phyloP scores from a whole-genome alignment of 2,888 invertebrate genomes.

The Chrysolina oricalcia region DNA sequence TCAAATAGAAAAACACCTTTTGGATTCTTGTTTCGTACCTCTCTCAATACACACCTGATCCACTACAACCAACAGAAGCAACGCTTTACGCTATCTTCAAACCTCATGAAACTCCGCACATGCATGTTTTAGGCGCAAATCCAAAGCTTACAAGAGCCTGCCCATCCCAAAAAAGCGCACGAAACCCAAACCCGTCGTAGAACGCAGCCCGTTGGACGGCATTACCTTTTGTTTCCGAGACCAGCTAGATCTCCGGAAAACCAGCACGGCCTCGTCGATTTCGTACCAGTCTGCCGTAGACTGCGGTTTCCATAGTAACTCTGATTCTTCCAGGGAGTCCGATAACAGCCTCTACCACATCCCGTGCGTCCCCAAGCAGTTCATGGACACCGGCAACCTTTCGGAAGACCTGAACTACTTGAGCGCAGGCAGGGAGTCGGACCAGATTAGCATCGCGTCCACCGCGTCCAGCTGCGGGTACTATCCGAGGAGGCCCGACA shows the following conservation, averaged over 20 bases:
- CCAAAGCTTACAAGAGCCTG: conserved; percentile 68
- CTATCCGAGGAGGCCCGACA: conserved; percentile 73
- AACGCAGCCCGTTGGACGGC: conserved; percentile 65
- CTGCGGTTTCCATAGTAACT: conserved; percentile 60
- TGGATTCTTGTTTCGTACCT: too few species aligned
- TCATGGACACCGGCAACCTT: conserved; percentile 75
- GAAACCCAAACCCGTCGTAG: conserved; percentile 61
- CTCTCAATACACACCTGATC: too few species aligned
- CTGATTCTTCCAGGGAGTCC: conserved; percentile 73
- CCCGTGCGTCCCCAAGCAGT: conserved; percentile 74
- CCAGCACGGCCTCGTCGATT: conserved; percentile 61
- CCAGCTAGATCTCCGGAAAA: conserved; percentile 63
- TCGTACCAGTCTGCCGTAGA: conserved; percentile 67
- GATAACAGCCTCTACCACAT: conserved; percentile 76
- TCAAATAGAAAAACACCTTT: too few species aligned
- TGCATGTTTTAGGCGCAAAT: conserved; percentile 64
- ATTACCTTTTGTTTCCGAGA: conserved; percentile 69
- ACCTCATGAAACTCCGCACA: neutral
- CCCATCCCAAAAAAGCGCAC: conserved; percentile 63
- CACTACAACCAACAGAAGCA: neutral
- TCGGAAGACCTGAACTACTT: conserved; percentile 74
- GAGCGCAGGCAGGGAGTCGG: conserved; percentile 74
- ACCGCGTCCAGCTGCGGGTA: conserved; percentile 76
- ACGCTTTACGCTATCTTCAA: neutral
- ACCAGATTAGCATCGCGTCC: conserved; percentile 78